These are phyloP conservation scores for Drosophila mayaguana DNA, from an alignment of 2,888 invertebrate species.

Conservation along the genomic window DNA sequence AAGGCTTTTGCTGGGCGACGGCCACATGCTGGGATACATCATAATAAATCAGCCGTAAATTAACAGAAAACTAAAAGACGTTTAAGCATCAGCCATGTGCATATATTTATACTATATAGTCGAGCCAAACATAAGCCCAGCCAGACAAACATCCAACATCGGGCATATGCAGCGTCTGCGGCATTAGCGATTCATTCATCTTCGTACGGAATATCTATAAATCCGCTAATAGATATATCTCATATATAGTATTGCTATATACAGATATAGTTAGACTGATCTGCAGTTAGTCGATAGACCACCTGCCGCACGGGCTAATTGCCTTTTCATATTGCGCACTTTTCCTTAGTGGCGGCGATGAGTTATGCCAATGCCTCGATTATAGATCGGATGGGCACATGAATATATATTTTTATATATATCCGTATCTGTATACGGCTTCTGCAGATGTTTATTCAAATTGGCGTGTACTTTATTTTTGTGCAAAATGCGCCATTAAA, in stretches of 20 bases:
- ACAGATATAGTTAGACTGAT: not conserved
- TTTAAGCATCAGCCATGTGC: constrained; percentile 15
- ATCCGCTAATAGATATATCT: constrained; percentile 1
- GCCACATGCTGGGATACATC: constrained; percentile 68
- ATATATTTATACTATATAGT: constrained; percentile 12
- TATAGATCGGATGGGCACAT: constrained; percentile 19
- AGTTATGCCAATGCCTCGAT: constrained; percentile 37
- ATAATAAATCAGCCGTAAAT: constrained; percentile 62
- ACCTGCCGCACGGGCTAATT: constrained; percentile 47
- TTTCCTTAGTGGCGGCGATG: constrained; percentile 25
- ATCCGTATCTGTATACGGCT: not conserved
- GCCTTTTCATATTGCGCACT: constrained; percentile 32
- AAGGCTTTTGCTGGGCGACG: constrained; percentile 3
- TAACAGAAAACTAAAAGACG: constrained; percentile 26
- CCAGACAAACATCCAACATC: constrained; percentile 30
- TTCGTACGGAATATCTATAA: constrained; percentile 9
- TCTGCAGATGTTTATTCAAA: constrained; percentile 30
- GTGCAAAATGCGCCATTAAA: constrained; percentile 81
- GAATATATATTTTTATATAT: not conserved
- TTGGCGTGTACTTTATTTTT: constrained; percentile 75
- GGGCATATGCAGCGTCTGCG: constrained; percentile 48
- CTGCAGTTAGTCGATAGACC: constrained; percentile 26
- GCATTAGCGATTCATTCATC: constrained; percentile 71
- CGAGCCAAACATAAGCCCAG: constrained; percentile 42
- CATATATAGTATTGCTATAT: constrained; percentile 2